Evolutionary conservation across 2,888 invertebrate species (phyloP).

Genomic region (Dolomedes plantarius): DNA sequence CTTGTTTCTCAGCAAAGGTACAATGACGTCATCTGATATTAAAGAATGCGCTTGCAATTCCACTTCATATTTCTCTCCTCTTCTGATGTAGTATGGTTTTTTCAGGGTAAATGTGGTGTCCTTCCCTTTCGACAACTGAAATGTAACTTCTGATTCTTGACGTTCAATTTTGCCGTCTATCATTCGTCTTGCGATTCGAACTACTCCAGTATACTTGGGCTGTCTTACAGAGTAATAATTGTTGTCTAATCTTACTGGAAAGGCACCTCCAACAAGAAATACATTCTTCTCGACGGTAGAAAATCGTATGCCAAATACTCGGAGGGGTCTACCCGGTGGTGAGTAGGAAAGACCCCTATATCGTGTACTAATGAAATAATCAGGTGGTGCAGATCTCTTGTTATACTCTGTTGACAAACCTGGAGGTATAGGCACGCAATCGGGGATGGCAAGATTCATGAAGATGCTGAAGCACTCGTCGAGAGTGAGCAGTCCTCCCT

Average conservation of each 20-base stretch:
- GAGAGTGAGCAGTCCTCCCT: conserved; percentile 71
- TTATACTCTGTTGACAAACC: conserved; percentile 55
- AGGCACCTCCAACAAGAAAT: conserved; percentile 73
- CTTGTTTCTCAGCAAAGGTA: conserved; percentile 68
- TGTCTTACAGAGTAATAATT: conserved; percentile 73
- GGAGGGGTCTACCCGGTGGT: conserved; percentile 51
- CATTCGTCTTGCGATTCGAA: conserved; percentile 47
- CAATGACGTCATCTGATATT: conserved; percentile 71
- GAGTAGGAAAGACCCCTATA: conserved; percentile 63
- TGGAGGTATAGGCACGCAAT: conserved; percentile 71
- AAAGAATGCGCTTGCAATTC: conserved; percentile 70
- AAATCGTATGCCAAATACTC: conserved; percentile 58
- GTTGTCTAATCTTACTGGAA: conserved; percentile 73
- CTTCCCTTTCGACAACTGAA: conserved; percentile 71
- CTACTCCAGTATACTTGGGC: conserved; percentile 66
- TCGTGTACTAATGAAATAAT: conserved; percentile 68
- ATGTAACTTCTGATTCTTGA: conserved; percentile 70
- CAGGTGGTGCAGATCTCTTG: conserved; percentile 62
- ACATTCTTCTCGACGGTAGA: conserved; percentile 71
- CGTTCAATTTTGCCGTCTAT: conserved; percentile 67
- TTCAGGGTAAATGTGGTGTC: conserved; percentile 64
- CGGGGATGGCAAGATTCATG: conserved; percentile 74
- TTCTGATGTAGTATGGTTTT: conserved; percentile 71
- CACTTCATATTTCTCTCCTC: conserved; percentile 71
- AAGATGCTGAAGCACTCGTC: conserved; percentile 73